Evolutionary conservation across 2,113 vertebrate genomes (phyloP), one percentile per base, ranked within the genome.

Genomic region (Rhizomys pruinosus): DNA sequence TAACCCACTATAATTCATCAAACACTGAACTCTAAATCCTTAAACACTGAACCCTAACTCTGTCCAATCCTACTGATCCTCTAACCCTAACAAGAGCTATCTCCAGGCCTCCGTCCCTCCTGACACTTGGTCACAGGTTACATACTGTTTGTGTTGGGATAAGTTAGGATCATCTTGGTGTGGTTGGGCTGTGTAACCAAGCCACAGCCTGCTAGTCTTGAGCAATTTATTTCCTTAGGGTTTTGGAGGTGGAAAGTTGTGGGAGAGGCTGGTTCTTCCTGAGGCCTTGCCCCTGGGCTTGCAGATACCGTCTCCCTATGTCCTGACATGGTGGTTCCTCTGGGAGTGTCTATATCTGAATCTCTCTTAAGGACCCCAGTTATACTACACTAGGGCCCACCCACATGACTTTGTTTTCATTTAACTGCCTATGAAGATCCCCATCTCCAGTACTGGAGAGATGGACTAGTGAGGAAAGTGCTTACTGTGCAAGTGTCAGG

Each of bases 111-210:
- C 16, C 64, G n/a, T 64, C 16, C 64, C 22, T 4, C 2, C 8
- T 1, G 3, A 52, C 2, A 63, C 17, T 13, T 22, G 9, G 0
- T 16, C 5, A 1, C n/a, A 25, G 1, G 20, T 27, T 12, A 71
- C 23, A 29, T 5, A 22, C 59, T 27, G 80, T 25, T 52, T 52
- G 34, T 39, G 29, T 0, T 15, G 23, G 22, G 25, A 4, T 1
- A 72, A 15, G 34, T 42, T 10, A 25, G 27, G 22, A 37, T 34
- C 34, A 4, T 12, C 27, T 84, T 1, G 0, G 32, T 10, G 1
- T 52, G 39, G 63, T 61, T n/a, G 64, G 72, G 92, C 37, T 59
- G 7, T 27, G 2, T 16, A 3, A 11, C 64, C 73, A 63, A n/a
- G 59, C 20, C 27, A 25, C 34, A 73, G 89, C 10, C 23, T 9